Conservation (phyloP, 2,113 vertebrate genomes). For the Otolemur garnettii region DNA sequence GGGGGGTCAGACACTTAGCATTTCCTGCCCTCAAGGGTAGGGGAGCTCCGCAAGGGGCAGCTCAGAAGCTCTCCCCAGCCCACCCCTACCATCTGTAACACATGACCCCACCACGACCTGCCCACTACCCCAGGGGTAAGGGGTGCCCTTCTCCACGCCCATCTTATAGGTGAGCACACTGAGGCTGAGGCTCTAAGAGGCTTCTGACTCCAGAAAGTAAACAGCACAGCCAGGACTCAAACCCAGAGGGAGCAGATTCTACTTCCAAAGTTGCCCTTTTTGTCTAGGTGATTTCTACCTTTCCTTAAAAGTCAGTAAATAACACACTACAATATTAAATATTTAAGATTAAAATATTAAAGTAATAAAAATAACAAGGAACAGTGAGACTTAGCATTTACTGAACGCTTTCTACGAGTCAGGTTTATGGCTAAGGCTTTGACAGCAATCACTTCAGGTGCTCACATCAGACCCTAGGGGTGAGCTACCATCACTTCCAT, state of each 20-base stretch:
- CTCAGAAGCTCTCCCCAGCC: no score
- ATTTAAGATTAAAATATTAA: background rate
- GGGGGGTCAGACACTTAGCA: rapidly evolving
- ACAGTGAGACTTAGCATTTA: background rate
- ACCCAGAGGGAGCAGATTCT: background rate
- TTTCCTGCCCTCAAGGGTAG: background rate
- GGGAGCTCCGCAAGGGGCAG: background rate
- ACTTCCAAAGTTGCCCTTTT: background rate
- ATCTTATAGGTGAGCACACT: background rate
- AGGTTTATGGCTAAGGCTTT: background rate
- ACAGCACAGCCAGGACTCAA: background rate
- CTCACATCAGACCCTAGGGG: background rate
- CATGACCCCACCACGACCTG: no score
- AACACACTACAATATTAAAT: background rate
- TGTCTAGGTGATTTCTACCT: background rate
- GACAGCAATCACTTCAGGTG: rapidly evolving
- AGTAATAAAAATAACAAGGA: background rate
- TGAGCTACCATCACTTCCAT: background rate
- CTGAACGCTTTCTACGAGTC: background rate
- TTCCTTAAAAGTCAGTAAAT: background rate
- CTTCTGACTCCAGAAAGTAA: background rate
- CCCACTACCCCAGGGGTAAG: rapidly evolving
- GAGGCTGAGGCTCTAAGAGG: background rate
- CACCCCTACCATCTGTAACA: background rate
- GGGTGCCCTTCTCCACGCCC: background rate